Percentiles rank a stretch among this genome's conserved stretches.
phyloP scores from a whole-genome alignment of 1,140 invertebrate species.

The Ectropis grisescens region DNA sequence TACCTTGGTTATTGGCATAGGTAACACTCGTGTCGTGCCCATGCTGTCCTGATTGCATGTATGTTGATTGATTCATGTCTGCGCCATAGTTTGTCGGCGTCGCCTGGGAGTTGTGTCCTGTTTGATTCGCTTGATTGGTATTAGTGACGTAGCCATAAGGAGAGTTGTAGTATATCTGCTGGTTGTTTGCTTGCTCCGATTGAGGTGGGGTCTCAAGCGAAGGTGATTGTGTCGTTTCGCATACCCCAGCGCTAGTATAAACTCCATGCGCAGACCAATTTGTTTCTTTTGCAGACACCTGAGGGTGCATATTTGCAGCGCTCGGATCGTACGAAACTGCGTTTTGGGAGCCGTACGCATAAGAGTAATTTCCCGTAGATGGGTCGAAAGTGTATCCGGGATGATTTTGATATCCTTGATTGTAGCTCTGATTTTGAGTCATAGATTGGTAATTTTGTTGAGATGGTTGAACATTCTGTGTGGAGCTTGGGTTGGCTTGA shows the following conservation, averaged over 20 bases:
- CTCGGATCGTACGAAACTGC: slow-evolving; percentile 19
- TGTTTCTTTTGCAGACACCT: slow-evolving; percentile 19
- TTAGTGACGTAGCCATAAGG: slow-evolving; percentile 67
- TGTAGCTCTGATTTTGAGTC: slow-evolving; percentile 19
- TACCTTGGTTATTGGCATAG: slow-evolving; percentile 48
- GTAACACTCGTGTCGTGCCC: slow-evolving; percentile 15
- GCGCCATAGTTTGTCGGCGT: slow-evolving; percentile 32
- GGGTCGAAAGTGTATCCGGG: slow-evolving; percentile 69
- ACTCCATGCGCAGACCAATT: slow-evolving; percentile 32
- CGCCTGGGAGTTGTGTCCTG: slow-evolving; percentile 16
- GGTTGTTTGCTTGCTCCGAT: slow-evolving; percentile 16
- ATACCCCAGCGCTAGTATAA: slow-evolving; percentile 42
- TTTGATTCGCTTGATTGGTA: slow-evolving; percentile 30
- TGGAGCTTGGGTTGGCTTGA: slow-evolving; percentile 1
- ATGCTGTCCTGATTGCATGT: slow-evolving; percentile 47
- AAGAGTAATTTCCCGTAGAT: slow-evolving; percentile 61
- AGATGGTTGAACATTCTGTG: slow-evolving; percentile 1
- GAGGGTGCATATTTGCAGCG: slow-evolving; percentile 20
- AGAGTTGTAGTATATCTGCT: slow-evolving; percentile 63
- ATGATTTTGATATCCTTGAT: slow-evolving; percentile 67
- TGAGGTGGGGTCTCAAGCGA: slow-evolving; percentile 45
- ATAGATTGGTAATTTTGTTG: slow-evolving; percentile 18
- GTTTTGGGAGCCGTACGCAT: slow-evolving; percentile 70
- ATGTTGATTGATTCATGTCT: slow-evolving; percentile 41
- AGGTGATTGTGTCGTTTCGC: slow-evolving; percentile 65